Percentiles rank a stretch among this genome's conserved stretches.
Evolutionary conservation across 1,140 invertebrate species (phyloP).

Genomic region (Meloidogyne floridensis): DNA sequence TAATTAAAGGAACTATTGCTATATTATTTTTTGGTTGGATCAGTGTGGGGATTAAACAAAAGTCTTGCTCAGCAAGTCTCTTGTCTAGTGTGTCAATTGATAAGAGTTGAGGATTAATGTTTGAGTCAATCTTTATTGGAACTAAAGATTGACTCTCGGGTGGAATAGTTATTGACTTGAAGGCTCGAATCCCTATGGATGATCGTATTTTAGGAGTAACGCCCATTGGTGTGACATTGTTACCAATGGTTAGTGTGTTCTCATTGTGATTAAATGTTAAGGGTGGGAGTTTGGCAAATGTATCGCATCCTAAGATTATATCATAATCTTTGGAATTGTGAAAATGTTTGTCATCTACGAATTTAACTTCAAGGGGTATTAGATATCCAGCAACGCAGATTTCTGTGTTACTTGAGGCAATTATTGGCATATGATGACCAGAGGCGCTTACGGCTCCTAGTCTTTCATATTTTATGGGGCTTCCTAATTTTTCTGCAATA

Average conservation of each 20-base stretch:
- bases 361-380: slow-evolving; percentile 4
- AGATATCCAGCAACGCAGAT: not conserved
- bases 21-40: not conserved
- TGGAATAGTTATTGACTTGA: too few species aligned
- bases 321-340: not conserved
- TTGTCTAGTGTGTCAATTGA: not conserved
- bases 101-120: not conserved
- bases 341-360: not conserved
- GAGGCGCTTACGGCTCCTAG: not conserved
- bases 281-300: not conserved
- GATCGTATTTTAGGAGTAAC: too few species aligned
- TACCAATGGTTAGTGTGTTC: not conserved
- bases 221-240: too few species aligned
- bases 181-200: too few species aligned
- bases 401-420: too few species aligned
- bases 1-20: not conserved
- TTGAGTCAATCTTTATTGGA: not conserved
- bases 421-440: not conserved
- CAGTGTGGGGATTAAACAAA: not conserved
- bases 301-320: slow-evolving; percentile 4
- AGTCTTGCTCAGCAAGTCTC: not conserved
- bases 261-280: not conserved
- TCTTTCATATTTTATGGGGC: not conserved
- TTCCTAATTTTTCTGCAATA: not conserved
- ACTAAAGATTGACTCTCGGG: not conserved